Evolutionary conservation across 1,140 invertebrate genomes (phyloP).

Genomic region (Copidosoma floridanum): DNA sequence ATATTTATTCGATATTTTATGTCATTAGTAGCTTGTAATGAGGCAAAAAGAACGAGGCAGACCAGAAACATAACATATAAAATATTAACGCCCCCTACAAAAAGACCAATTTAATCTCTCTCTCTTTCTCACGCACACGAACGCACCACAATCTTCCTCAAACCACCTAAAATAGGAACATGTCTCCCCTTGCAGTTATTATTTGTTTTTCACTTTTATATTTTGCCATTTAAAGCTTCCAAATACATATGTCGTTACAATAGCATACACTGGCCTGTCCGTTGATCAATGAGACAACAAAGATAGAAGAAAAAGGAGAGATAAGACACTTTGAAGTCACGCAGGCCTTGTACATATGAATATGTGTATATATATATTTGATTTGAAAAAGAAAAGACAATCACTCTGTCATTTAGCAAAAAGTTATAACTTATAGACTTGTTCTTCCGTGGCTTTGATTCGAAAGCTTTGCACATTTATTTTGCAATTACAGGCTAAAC

Average conservation of each 20-base stretch:
- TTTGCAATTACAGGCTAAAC: constrained; percentile 42
- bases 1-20: constrained; percentile 48
- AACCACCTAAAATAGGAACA: constrained; percentile 27
- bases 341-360: constrained; percentile 28
- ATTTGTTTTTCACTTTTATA: too few relatives aligned
- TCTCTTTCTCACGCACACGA: too few relatives aligned
- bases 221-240: constrained; percentile 20
- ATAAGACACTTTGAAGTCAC: constrained; percentile 53
- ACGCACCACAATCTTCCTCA: too few relatives aligned
- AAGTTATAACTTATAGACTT: too few relatives aligned
- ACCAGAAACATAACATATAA: constrained; percentile 39
- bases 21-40: constrained; percentile 46
- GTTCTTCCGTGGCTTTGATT: constrained; percentile 45
- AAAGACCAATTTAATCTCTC: too few relatives aligned
- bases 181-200: too few relatives aligned
- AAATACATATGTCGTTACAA: constrained; percentile 19
- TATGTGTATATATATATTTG: constrained; percentile 10
- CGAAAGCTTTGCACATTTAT: constrained; percentile 47
- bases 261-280: constrained; percentile 38
- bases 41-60: constrained; percentile 44
- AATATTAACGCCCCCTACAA: constrained; percentile 25
- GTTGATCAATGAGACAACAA: constrained; percentile 44
- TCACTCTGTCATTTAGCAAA: too few relatives aligned
- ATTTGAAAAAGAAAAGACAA: too few relatives aligned
- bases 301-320: constrained; percentile 40